Percentiles rank a stretch among this genome's conserved stretches.
phyloP scores from a whole-genome alignment of 2,888 invertebrate genomes.

The Drosophila tanythrix region DNA sequence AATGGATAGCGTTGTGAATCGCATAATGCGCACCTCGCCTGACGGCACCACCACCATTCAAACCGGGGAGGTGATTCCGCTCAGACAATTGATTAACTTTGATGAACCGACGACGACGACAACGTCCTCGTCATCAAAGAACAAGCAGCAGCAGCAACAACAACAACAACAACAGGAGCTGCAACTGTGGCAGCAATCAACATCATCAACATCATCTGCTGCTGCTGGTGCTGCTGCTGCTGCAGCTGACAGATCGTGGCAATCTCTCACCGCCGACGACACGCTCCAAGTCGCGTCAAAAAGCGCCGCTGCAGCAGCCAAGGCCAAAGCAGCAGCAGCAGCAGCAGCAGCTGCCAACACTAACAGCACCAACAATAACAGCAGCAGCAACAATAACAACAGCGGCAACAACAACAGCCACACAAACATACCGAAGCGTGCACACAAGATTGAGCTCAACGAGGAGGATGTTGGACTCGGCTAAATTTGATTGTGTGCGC shows the following conservation, averaged over 20 bases:
- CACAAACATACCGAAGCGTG: constrained; percentile 63
- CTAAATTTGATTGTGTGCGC: constrained; percentile 80
- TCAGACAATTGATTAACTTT: constrained; percentile 65
- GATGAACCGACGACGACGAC: constrained; percentile 37
- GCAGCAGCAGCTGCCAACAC: constrained; percentile 30
- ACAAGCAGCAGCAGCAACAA: neutral
- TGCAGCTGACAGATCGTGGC: neutral
- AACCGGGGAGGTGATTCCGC: constrained; percentile 62
- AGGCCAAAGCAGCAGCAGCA: constrained; percentile 53
- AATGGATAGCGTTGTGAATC: constrained; percentile 68
- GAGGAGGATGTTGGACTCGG: constrained; percentile 82
- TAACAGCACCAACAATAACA: neutral
- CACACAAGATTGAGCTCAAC: constrained; percentile 70
- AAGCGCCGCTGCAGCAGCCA: constrained; percentile 68
- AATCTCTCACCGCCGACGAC: constrained; percentile 42
- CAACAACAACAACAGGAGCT: neutral
- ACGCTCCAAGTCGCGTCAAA: constrained; percentile 66
- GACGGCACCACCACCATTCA: constrained; percentile 53
- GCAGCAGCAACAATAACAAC: constrained; percentile 18
- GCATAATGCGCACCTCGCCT: constrained; percentile 46
- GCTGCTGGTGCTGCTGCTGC: neutral
- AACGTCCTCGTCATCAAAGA: neutral
- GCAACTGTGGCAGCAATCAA: neutral
- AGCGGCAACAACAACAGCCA: neutral
- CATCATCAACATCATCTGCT: neutral